Base-by-base conservation (phyloP, 92 coral and sea anemone species). In the Palythoa caribaeorum region DNA sequence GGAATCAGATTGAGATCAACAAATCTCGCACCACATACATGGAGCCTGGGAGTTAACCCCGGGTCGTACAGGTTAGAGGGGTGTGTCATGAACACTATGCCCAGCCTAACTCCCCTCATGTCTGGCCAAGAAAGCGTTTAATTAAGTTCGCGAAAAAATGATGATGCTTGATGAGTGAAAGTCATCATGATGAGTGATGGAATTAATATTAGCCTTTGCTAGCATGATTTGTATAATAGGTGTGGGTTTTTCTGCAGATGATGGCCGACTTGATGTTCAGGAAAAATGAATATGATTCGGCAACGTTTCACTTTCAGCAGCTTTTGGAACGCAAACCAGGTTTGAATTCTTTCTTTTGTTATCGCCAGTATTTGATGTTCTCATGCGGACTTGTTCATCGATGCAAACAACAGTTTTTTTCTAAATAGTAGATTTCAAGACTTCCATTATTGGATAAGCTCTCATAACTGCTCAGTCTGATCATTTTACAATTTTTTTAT, bases 211-310 rank as follows among this genome's bases (percentile, higher is more conserved):
- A 19, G 35, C 9, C 28, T 1, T 17, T 70, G 39, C 9, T 28
- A 63, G 8, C 21, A 21, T 28, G 74, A 6, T 70, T 6, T 11
- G 5, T 37, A 2, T 53, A 6, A 52, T 21, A 63, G 75, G 17
- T 39, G 4, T 65, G 2, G 65, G 14, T 77, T 74, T 50, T 13
- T 74, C 83, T 87, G 20, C 87, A 97, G 99, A 95, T 97, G 99
- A 95, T 97, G 99, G 99, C 99, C 1, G 99, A 97, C 88, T 90
- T 97, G 77, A 97, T 95, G 99, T 97, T 97, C 89, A 90, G 99
- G 84, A 97, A 95, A 85, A 93, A 97, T 74, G 99, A 95, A 63
- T 97, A 97, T 73, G 98, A 96, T 60, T 97, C 99, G 40, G 99
- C 99, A 7, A 97, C 95, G 21, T 97, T 93, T 79, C 98, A 97